Base-by-base conservation (phyloP, 2,888 invertebrate species). In the Hydriomena furcata region DNA sequence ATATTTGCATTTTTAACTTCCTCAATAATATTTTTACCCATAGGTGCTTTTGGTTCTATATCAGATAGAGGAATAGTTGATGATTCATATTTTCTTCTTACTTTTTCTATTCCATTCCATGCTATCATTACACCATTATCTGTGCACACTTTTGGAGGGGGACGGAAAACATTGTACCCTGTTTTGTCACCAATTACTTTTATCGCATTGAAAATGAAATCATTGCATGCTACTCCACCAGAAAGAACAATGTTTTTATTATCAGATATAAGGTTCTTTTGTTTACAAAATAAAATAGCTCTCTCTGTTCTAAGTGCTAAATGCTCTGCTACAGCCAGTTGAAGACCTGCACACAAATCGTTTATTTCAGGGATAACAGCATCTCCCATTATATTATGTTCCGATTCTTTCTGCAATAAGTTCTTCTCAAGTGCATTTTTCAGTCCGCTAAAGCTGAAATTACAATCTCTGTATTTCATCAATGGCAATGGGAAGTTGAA, bases 81-180 rank as follows among this genome's bases (percentile, higher is more conserved):
- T 48, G 88, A 59, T 41, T 91, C 91, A 55, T 65, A 66, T 10
- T 91, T 76, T 13, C 76, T 79, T 45, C 71, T 82, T 65, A 93
- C 91, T 79, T 93, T 95, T 84, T 99, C 98, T 41, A 98, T 90
- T 5, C 97, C 99, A 91, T 98, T 98, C 98, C 99, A 99, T 10
- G 99, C 99, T 66, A 99, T 97, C 99, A 99, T 99, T 23, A 98
- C 93, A 5, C 99, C 99, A 92, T 99, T 99, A 79, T 99, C 99
- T 0, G 98, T 98, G 77, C 99, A 99, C 6, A 98, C 91, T 70
- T 92, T 91, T 12, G 95, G 93, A 1, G 97, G 95, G 7, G 99
- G 98, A 48, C 95, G 92, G 46, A 93, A 89, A 2, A 96, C 86
- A 68, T 87, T 88, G 66, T 93, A 96, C 0, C 91, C 92, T 66